phyloP scores from a whole-genome alignment of 2,797 vertebrate species.

The Tenualosa thibaudeaui region DNA sequence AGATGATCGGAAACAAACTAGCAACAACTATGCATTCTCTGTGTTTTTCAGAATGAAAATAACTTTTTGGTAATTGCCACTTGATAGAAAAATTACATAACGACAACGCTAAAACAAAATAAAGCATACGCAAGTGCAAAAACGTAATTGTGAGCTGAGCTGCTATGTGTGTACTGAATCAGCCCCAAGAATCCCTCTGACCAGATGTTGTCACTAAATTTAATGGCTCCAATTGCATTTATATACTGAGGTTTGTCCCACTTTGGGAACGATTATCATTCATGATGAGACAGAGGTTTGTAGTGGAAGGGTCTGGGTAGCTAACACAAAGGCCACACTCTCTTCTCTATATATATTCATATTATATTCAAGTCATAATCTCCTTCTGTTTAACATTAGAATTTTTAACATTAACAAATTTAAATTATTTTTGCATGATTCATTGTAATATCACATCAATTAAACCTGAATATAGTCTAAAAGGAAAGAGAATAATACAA shows the following conservation, averaged over 20 bases:
- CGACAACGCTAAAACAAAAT: neutral
- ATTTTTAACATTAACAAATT: too few species aligned
- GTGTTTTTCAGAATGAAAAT: neutral
- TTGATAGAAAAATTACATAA: neutral
- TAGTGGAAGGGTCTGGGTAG: neutral
- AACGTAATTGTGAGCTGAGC: neutral
- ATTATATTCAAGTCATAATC: neutral
- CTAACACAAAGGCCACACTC: neutral
- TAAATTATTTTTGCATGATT: too few species aligned
- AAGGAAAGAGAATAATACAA: neutral
- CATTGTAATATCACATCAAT: too few species aligned
- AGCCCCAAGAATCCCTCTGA: neutral
- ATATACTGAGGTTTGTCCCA: neutral
- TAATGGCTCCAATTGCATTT: neutral
- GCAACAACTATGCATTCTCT: neutral
- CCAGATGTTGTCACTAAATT: neutral
- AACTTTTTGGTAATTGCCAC: too few species aligned
- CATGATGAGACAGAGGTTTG: neutral
- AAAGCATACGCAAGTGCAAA: neutral
- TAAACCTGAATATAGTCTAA: neutral
- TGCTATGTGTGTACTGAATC: neutral
- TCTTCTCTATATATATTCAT: neutral
- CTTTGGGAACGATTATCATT: neutral
- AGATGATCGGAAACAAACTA: neutral
- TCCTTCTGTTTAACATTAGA: too few species aligned